Conservation (phyloP, 2,113 vertebrate species). For the human (Homo sapiens) region DNA sequence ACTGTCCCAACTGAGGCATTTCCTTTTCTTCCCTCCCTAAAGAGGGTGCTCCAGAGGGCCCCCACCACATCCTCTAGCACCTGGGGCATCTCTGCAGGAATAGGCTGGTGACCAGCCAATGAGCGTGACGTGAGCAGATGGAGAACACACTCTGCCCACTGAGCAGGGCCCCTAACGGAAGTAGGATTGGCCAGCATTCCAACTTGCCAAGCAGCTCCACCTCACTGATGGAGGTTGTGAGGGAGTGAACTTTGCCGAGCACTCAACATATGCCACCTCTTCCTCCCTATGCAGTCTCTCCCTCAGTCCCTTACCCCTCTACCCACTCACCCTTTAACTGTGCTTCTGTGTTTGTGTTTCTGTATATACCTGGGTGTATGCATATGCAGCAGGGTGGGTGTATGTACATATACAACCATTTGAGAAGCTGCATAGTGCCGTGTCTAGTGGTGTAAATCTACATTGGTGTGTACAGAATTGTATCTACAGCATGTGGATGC, state of each 20-base stretch:
- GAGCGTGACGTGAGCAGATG: background rate
- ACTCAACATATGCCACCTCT: background rate
- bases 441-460: constrained; percentile 35
- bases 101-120: background rate
- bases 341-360: background rate
- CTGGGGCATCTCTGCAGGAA: background rate
- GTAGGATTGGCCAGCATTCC: background rate
- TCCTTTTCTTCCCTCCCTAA: background rate
- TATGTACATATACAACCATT: background rate
- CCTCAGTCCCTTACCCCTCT: background rate
- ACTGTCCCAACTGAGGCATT: background rate
- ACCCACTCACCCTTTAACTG: background rate
- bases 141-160: background rate
- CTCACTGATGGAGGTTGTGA: background rate
- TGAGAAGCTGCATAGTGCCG: background rate
- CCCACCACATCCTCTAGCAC: background rate
- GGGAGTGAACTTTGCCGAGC: background rate
- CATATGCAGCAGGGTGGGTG: background rate
- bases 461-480: background rate
- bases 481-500: background rate
- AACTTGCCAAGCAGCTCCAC: background rate
- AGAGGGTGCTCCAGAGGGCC: background rate
- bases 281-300: constrained; percentile 7
- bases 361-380: background rate
- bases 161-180: background rate